Conservation (phyloP, 2,113 vertebrate genomes). For the Reinhardtius hippoglossoides region DNA sequence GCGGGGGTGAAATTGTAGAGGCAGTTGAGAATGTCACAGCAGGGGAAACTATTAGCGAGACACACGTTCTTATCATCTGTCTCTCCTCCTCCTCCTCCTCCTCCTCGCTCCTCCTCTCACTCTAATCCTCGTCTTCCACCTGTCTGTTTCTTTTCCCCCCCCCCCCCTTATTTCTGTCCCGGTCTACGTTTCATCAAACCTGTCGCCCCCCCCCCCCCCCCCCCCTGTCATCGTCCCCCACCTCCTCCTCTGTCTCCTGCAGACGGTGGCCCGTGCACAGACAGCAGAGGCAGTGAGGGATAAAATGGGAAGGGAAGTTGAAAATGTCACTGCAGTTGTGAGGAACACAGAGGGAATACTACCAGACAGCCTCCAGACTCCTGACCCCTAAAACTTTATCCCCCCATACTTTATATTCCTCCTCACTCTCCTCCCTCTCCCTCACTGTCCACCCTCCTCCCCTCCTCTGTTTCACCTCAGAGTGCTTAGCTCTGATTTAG, state of each 20-base stretch:
- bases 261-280: constrained; percentile 32
- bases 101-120: neutral
- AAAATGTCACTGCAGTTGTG: constrained; percentile 58
- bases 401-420: constrained; percentile 5
- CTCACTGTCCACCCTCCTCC: neutral
- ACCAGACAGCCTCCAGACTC: constrained; percentile 23
- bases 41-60: constrained; percentile 35
- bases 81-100: neutral
- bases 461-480: constrained; percentile 15
- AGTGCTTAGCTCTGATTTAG: constrained; percentile 23
- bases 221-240: constrained; percentile 5
- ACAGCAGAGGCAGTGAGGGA: constrained; percentile 52
- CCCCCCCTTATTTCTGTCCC: neutral
- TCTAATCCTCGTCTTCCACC: constrained; percentile 6
- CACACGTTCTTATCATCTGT: constrained; percentile 18
- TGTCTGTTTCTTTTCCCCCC: neutral
- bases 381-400: constrained; percentile 23
- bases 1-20: constrained; percentile 57
- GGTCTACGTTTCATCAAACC: neutral
- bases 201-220: neutral
- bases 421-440: neutral
- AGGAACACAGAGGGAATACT: constrained; percentile 41
- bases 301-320: constrained; percentile 52
- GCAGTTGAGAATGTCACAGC: constrained; percentile 40
- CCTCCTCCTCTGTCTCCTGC: constrained; percentile 14